phyloP scores from a whole-genome alignment of 2,888 invertebrate species.

The Phymatocera aterrima region DNA sequence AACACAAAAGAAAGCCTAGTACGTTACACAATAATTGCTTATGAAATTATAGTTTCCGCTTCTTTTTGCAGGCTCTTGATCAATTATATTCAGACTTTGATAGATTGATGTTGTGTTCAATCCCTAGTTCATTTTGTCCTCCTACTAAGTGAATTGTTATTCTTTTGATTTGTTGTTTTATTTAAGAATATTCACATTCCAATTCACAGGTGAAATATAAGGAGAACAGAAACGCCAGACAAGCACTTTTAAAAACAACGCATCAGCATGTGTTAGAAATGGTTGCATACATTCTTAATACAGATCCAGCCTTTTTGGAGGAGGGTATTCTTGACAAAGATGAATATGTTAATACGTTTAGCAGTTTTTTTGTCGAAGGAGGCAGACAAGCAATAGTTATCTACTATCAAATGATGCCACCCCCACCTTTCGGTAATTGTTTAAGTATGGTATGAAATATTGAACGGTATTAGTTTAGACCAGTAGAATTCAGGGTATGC shows the following conservation, averaged over 20 bases:
- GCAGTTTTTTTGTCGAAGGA: constrained; percentile 80
- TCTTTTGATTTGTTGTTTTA: background rate
- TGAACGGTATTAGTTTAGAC: background rate
- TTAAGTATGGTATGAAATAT: background rate
- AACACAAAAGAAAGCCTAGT: constrained; percentile 64
- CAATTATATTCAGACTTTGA: background rate
- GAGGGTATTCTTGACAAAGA: constrained; percentile 85
- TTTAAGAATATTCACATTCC: constrained; percentile 30
- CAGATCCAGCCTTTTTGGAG: constrained; percentile 78
- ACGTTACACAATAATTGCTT: constrained; percentile 43
- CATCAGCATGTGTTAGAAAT: constrained; percentile 84
- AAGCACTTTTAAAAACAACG: constrained; percentile 74
- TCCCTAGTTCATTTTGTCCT: background rate
- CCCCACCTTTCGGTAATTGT: constrained; percentile 80
- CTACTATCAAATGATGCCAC: constrained; percentile 81
- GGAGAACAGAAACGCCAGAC: constrained; percentile 77
- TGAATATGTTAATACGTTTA: constrained; percentile 79
- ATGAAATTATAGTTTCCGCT: background rate
- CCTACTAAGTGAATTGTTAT: background rate
- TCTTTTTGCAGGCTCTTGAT: background rate
- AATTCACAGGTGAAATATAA: constrained; percentile 78
- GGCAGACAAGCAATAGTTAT: constrained; percentile 81
- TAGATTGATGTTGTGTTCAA: background rate
- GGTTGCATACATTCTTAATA: constrained; percentile 78
- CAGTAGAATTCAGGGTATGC: background rate